Percentiles rank a stretch among this genome's conserved stretches.
These are phyloP conservation scores for Callipepla californica DNA, from an alignment of 2,113 vertebrate species.

Conservation along the genomic window DNA sequence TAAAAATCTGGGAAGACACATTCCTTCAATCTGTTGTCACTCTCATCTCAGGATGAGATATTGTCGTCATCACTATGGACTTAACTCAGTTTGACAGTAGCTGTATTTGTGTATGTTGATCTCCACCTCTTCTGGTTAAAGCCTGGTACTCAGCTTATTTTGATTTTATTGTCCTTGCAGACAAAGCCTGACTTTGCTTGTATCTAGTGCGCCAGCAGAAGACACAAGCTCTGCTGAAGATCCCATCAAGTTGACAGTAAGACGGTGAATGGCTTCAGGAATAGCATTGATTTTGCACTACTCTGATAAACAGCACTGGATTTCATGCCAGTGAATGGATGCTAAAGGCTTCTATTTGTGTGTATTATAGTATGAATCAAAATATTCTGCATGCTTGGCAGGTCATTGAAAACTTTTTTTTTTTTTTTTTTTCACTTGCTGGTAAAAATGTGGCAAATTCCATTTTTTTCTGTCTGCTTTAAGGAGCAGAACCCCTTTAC, in stretches of 20 bases:
- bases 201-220: neutral
- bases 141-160: slow-evolving; percentile 18
- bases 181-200: neutral
- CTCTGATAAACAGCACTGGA: neutral
- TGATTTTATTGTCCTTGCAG: neutral
- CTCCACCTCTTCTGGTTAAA: slow-evolving; percentile 56
- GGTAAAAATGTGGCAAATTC: neutral
- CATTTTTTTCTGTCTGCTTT: neutral
- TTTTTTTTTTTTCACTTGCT: neutral
- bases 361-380: neutral
- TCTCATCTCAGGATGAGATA: neutral
- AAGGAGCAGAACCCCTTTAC: slow-evolving; percentile 5
- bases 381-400: neutral
- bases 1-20: slow-evolving; percentile 37
- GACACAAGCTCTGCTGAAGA: neutral
- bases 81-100: slow-evolving; percentile 69
- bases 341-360: neutral
- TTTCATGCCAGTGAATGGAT: neutral
- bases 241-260: neutral
- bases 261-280: neutral
- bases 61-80: neutral
- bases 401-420: neutral
- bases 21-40: slow-evolving; percentile 49
- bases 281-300: neutral
- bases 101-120: slow-evolving; percentile 29